Percentiles rank a stretch among this genome's conserved stretches.
Evolutionary conservation across 2,113 vertebrate species (phyloP).

Genomic region (Nesogale talazaci): DNA sequence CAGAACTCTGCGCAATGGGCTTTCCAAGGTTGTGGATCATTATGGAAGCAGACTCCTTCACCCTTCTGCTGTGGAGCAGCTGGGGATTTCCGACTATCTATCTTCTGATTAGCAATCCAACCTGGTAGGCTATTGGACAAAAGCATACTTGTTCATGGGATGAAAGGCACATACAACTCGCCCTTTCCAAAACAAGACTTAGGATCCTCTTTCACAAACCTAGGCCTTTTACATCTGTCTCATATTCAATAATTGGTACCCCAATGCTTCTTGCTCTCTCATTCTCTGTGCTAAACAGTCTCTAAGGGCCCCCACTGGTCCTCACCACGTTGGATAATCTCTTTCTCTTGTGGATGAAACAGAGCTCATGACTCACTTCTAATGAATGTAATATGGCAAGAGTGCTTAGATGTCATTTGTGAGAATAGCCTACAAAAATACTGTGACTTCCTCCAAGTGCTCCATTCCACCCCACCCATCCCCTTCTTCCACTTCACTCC

Average conservation of each 20-base stretch:
- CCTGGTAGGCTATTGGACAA: background rate
- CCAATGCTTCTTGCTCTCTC: background rate
- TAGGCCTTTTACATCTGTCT: background rate
- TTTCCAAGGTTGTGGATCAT: no score
- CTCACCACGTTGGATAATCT: background rate
- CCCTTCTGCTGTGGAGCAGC: no score
- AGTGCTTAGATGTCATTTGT: background rate
- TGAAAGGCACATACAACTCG: background rate
- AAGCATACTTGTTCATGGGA: background rate
- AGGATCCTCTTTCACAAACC: background rate
- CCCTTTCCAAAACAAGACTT: background rate
- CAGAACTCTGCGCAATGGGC: no score
- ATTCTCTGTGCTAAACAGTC: background rate
- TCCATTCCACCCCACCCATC: background rate
- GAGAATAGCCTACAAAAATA: background rate
- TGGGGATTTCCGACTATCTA: no score
- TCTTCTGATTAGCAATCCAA: no score
- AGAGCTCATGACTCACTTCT: background rate
- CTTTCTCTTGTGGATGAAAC: background rate
- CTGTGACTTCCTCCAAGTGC: background rate
- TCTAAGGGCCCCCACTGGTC: background rate
- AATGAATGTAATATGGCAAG: background rate
- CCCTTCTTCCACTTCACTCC: background rate
- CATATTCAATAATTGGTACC: background rate
- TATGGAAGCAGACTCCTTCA: no score